phyloP scores from a whole-genome alignment of 2,888 invertebrate genomes.

The Drosophila vallismaia region DNA sequence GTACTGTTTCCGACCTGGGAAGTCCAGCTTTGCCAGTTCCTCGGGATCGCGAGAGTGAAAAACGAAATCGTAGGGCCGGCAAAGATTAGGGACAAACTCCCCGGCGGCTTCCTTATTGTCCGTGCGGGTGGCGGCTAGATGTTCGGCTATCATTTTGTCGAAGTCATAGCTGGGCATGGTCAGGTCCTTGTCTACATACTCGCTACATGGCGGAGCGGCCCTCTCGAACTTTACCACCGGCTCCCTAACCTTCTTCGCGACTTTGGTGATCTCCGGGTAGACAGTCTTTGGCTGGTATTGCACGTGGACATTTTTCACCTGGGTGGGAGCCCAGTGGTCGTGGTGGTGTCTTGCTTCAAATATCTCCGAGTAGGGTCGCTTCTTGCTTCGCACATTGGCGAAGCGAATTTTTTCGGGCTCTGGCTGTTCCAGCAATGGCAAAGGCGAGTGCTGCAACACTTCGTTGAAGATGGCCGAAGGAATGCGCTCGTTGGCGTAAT shows the following conservation, averaged over 20 bases:
- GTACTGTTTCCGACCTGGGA: slow-evolving; percentile 78
- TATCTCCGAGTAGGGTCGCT: slow-evolving; percentile 68
- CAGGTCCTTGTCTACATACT: slow-evolving; percentile 66
- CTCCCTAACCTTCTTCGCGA: slow-evolving; percentile 43
- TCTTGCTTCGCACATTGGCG: slow-evolving; percentile 70
- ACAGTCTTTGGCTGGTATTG: slow-evolving; percentile 78
- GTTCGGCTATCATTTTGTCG: slow-evolving; percentile 62
- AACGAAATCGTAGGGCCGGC: slow-evolving; percentile 63
- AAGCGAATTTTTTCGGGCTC: slow-evolving; percentile 57
- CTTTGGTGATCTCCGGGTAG: slow-evolving; percentile 60
- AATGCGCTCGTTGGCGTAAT: slow-evolving; percentile 70
- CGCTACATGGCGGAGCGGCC: slow-evolving; percentile 72
- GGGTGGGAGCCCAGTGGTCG: slow-evolving; percentile 80
- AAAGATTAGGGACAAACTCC: slow-evolving; percentile 52
- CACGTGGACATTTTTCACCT: slow-evolving; percentile 75
- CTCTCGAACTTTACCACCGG: slow-evolving; percentile 64
- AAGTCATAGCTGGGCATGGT: slow-evolving; percentile 67
- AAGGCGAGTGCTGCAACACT: slow-evolving; percentile 45
- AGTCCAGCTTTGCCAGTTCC: slow-evolving; percentile 65
- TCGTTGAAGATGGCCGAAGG: slow-evolving; percentile 71
- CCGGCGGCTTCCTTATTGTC: slow-evolving; percentile 55
- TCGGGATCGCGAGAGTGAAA: slow-evolving; percentile 69
- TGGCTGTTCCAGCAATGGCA: slow-evolving; percentile 72
- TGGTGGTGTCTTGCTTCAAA: slow-evolving; percentile 82
- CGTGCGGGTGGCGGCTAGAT: slow-evolving; percentile 51